phyloP scores from a whole-genome alignment of 2,113 vertebrate species.

The Mobula hypostoma region DNA sequence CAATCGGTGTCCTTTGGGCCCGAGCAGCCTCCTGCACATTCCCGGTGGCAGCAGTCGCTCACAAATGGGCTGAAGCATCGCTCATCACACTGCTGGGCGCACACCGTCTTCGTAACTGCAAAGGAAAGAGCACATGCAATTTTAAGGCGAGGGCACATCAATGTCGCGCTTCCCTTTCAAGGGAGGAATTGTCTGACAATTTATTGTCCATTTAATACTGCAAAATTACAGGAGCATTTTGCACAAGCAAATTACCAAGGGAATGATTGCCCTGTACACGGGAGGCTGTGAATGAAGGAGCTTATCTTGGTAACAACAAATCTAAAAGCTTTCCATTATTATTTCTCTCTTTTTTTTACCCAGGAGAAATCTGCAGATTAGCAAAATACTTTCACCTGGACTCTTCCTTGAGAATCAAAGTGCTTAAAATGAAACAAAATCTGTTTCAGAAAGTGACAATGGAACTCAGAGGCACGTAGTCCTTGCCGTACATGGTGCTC shows the following conservation, averaged over 20 bases:
- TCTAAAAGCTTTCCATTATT: not conserved
- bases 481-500: not conserved
- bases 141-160: not conserved
- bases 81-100: slow-evolving; percentile 90
- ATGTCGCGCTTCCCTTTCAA: slow-evolving; percentile 8
- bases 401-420: not conserved
- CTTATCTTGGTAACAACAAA: too few species aligned
- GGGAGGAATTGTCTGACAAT: not conserved
- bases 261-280: not conserved
- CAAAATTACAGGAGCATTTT: not conserved
- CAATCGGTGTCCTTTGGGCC: slow-evolving; percentile 96
- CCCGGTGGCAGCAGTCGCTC: slow-evolving; percentile 91
- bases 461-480: not conserved
- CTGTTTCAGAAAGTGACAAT: not conserved
- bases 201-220: not conserved
- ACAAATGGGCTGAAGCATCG: slow-evolving; percentile 90
- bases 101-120: slow-evolving; percentile 89
- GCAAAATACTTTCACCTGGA: not conserved
- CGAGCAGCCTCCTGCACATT: slow-evolving; percentile 87
- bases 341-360: not conserved
- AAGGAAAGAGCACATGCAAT: not conserved
- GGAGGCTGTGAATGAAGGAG: not conserved
- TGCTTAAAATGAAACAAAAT: not conserved
- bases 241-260: not conserved
- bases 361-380: not conserved